A percentile compares a stretch with the other conserved stretches of the same genome.
Conservation (phyloP, 2,888 invertebrate genomes). For the Oithona nana region DNA sequence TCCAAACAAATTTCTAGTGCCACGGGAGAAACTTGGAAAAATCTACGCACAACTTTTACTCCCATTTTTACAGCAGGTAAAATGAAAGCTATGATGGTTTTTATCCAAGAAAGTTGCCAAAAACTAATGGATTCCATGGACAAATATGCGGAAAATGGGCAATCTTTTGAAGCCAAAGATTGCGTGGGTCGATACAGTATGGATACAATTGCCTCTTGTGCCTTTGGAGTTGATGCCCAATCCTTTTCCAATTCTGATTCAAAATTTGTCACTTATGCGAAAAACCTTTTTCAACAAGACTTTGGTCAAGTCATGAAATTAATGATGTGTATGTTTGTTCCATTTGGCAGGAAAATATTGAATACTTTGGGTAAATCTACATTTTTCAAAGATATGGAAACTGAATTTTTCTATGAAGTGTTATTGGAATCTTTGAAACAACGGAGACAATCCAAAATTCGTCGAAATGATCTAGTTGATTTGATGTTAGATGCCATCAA, state of each 20-base stretch:
- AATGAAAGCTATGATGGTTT: conserved; percentile 3
- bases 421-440: not conserved
- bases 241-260: not conserved
- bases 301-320: not conserved
- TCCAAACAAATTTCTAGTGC: not conserved
- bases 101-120: not conserved
- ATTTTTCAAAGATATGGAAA: not conserved
- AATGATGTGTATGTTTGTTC: not conserved
- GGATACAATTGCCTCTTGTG: conserved; percentile 3
- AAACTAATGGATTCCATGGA: not conserved
- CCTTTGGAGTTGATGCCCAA: conserved; percentile 2
- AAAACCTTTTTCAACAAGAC: not conserved
- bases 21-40: conserved; percentile 4
- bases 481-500: conserved; percentile 3
- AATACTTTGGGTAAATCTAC: not conserved
- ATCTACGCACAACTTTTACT: conserved; percentile 7
- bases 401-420: not conserved
- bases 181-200: not conserved
- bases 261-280: not conserved
- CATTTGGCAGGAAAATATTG: not conserved
- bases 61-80: conserved; percentile 14
- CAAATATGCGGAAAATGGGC: not conserved
- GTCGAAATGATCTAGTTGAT: conserved; percentile 1
- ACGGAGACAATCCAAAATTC: not conserved
- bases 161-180: not conserved